phyloP scores from a whole-genome alignment of 2,888 invertebrate species.

The Fragum whitleyi region DNA sequence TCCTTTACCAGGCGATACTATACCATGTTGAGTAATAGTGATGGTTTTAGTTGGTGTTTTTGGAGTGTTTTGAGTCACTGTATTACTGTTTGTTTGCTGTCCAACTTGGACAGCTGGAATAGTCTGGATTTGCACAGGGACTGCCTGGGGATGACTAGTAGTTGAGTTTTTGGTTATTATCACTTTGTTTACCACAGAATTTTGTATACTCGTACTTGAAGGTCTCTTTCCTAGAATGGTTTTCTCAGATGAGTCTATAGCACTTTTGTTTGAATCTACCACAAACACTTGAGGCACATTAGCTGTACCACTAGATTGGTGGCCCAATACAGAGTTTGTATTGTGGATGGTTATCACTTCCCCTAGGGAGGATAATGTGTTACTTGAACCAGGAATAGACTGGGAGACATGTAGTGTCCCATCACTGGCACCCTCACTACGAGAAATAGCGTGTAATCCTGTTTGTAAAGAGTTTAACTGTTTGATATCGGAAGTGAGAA shows the following conservation, averaged over 20 bases:
- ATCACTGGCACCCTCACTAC: slow-evolving; percentile 26
- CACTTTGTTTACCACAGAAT: slow-evolving; percentile 82
- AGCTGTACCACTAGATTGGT: slow-evolving; percentile 38
- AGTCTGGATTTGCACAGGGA: slow-evolving; percentile 73
- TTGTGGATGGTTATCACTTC: slow-evolving; percentile 24
- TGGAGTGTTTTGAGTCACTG: slow-evolving; percentile 49
- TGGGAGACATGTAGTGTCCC: slow-evolving; percentile 29
- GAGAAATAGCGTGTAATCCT: slow-evolving; percentile 50
- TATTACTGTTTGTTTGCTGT: slow-evolving; percentile 43
- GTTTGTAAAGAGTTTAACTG: slow-evolving; percentile 48
- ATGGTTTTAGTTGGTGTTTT: slow-evolving; percentile 87
- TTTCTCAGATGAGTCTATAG: slow-evolving; percentile 23
- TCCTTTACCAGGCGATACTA: slow-evolving; percentile 78
- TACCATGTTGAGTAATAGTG: slow-evolving; percentile 88
- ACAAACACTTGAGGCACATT: slow-evolving; percentile 54
- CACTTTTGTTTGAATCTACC: slow-evolving; percentile 47
- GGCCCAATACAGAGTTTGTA: background rate
- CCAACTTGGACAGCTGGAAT: slow-evolving; percentile 51
- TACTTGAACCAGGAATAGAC: slow-evolving; percentile 33
- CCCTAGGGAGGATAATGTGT: slow-evolving; percentile 36
- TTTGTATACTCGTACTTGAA: slow-evolving; percentile 40
- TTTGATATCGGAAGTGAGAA: slow-evolving; percentile 34
- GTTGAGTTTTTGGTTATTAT: slow-evolving; percentile 83
- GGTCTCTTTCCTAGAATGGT: slow-evolving; percentile 57
- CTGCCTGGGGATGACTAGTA: slow-evolving; percentile 80